Percentiles rank a stretch among this genome's conserved stretches.
These are phyloP conservation scores for Myrmecobius fasciatus DNA, from an alignment of 2,113 vertebrate genomes.

Conservation along the genomic window DNA sequence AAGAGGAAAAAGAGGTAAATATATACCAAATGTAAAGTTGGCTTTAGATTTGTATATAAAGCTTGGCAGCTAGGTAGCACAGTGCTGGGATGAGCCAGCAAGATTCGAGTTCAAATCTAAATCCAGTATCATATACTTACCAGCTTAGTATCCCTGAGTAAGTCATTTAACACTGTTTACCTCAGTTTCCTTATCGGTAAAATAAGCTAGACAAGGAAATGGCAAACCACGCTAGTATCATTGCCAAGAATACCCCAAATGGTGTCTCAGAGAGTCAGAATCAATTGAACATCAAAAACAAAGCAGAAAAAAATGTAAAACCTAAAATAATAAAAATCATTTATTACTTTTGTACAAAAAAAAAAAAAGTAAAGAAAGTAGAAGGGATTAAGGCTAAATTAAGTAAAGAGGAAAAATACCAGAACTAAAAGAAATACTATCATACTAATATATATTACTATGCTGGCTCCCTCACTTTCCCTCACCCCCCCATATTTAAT, in stretches of 20 bases:
- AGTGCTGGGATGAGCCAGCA: background rate
- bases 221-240: background rate
- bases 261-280: background rate
- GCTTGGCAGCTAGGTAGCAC: background rate
- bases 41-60: background rate
- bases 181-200: background rate
- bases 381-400: background rate
- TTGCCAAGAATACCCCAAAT: background rate
- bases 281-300: background rate
- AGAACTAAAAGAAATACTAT: background rate
- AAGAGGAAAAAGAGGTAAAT: background rate
- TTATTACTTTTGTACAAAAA: background rate
- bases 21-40: background rate
- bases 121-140: background rate
- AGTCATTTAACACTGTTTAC: background rate
- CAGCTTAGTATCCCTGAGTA: background rate
- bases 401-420: background rate
- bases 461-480: background rate
- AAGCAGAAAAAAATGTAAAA: background rate
- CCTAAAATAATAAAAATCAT: background rate
- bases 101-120: background rate
- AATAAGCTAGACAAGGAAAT: background rate
- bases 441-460: conserved; percentile 40
- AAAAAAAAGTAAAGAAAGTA: background rate
- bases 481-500: background rate